Evolutionary conservation across 2,797 vertebrate species (phyloP), one percentile per base, ranked within the genome.

Genomic region (Parotocinclus haroldoi): DNA sequence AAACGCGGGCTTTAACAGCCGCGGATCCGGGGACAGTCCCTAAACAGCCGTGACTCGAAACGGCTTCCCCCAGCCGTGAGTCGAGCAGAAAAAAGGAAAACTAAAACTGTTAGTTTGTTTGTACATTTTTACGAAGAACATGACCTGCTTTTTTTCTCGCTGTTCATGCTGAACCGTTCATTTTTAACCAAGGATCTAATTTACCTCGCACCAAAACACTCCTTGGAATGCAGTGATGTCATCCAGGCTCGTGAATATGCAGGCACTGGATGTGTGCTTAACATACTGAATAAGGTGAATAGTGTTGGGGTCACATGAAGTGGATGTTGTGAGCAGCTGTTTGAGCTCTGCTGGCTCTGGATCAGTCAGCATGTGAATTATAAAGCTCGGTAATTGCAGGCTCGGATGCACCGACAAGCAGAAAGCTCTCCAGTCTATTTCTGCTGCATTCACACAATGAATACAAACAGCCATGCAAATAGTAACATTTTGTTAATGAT

Each of bases 311-410:
- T 14, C 73, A 80, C 80, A 83, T 51, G 61, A 77, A 82, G 76
- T 78, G 81, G 66, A 70, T 83, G 82, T 71, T 81, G 77, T 79
- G 80, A 76, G 74, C 80, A 84, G 82, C 82, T 80, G 83, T 79
- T 77, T 68, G 37, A 56, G 58, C 42, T 56, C 53, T 44, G 58
- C 69, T 53, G 72, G 79, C 77, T 79, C 53, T 16, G 59, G 80
- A 89, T 88, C 84, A 85, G 85, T 89, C 82, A 73, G 75, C 78
- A 60, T 63, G 69, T 80, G 79, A 80, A 87, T 76, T 81, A 87
- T 81, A 81, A 82, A 84, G 82, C 71, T 27, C 45, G 14, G 80
- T 84, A 85, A 88, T 87, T 85, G 84, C 53, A 85, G 77, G 53
- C 78, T 81, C 71, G 77, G 78, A 79, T 57, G 53, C 63, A 49